These are phyloP conservation scores for Anastrepha ludens DNA, from an alignment of 1,140 invertebrate genomes.

Conservation along the genomic window DNA sequence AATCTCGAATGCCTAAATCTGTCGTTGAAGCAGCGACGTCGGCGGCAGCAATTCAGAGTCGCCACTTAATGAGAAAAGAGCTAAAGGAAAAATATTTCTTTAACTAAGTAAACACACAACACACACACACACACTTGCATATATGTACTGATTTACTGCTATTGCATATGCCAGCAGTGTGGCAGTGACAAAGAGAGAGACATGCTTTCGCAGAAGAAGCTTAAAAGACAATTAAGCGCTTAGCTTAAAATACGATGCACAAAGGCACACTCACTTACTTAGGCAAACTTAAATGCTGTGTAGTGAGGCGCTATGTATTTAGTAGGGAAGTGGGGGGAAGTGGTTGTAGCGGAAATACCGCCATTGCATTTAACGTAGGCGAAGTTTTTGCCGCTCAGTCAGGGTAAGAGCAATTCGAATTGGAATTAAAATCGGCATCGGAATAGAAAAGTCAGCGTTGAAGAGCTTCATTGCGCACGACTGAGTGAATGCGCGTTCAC, in stretches of 20 bases:
- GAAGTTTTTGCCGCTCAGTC: not conserved
- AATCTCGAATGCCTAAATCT: conserved; percentile 41
- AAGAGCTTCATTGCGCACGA: conserved; percentile 45
- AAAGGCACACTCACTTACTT: not conserved
- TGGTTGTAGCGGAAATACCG: conserved; percentile 9
- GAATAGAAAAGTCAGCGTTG: conserved; percentile 47
- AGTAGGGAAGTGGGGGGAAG: not conserved
- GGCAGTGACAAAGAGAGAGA: not conserved
- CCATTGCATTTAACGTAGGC: conserved; percentile 4
- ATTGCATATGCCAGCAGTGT: not conserved
- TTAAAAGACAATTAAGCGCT: conserved; percentile 52
- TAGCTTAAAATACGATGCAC: conserved; percentile 46
- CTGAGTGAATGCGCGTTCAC: conserved; percentile 18
- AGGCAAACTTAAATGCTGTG: not conserved
- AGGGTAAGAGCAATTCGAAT: conserved; percentile 17
- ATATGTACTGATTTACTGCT: not conserved
- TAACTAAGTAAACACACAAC: conserved; percentile 8
- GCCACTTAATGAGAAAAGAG: conserved; percentile 22
- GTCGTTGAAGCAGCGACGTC: not conserved
- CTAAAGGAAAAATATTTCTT: conserved; percentile 27
- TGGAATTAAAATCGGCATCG: conserved; percentile 44
- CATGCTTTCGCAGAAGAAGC: not conserved
- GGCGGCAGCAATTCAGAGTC: not conserved
- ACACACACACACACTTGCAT: not conserved
- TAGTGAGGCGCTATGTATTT: not conserved